Conservation (phyloP, 1,140 invertebrate genomes). For the Drosophila melanogaster region Release_6_plus_ISO1_MT NT_037436.4:5286501-5287000, state of each 20-base stretch:
- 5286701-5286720: slow-evolving; percentile 28
- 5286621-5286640: slow-evolving; percentile 1
- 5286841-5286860: slow-evolving; percentile 27
- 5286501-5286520: neutral
- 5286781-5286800: slow-evolving; percentile 52
- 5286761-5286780: slow-evolving; percentile 65
- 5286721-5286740: slow-evolving; percentile 29
- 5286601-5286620: slow-evolving; percentile 35
- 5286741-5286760: slow-evolving; percentile 53
- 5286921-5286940: neutral
- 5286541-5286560: neutral
- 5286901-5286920: slow-evolving; percentile 55
- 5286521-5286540: neutral
- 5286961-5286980: slow-evolving; percentile 64
- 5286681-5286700: slow-evolving; percentile 8
- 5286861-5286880: slow-evolving; percentile 38
- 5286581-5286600: slow-evolving; percentile 13
- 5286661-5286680: slow-evolving; percentile 2
- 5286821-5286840: slow-evolving; percentile 12
- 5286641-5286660: slow-evolving; percentile 28
- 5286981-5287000: slow-evolving; percentile 76
- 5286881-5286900: slow-evolving; percentile 45
- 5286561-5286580: neutral
- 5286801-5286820: slow-evolving; percentile 5
- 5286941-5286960: neutral